Evolutionary conservation across 2,113 vertebrate species (phyloP), one percentile per base, ranked within the genome.

Genomic region (Dinomys branickii): DNA sequence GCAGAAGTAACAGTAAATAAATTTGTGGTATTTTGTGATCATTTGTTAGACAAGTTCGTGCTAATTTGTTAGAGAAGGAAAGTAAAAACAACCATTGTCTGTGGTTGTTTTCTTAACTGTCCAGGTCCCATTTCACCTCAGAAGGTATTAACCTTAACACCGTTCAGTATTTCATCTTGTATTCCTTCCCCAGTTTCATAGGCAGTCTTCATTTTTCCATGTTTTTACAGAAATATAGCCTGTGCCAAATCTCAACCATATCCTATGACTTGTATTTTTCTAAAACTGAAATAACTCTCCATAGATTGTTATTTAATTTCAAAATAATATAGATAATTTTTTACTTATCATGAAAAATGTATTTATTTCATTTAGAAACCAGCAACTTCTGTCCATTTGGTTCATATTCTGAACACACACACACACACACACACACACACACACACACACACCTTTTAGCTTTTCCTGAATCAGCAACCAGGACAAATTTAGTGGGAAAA

Each of bases 11-110:
- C 69, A 63, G 47, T 47, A 35, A 71, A 82, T 63, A 63, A 50
- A 82, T 77, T 22, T 30, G 17, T 90, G 44, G 35, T 56, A 50
- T 58, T 95, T 94, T 67, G 52, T 38, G 26, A 3, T 19, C 19
- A 75, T 28, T 28, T 77, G 41, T 77, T 44, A 47, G 24, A 26
- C 9, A 52, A 92, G 8, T 90, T 84, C 28, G 16, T 84, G 11
- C n/a, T 83, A 22, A 84, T 84, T 90, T 89, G 8, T 50, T 71
- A 82, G 4, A 95, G 56, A 84, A 73, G 30, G 2, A 92, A 96
- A 78, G 16, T 4, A 56, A 82, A 84, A 44, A 16, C 78, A 67
- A 83, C 78, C 7, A 67, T 33, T 44, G 28, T 24, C 41, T 4
- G 17, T 63, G 10, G 20, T 81, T 71, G 13, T 50, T 89, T 69